Conservation (phyloP, 2,797 vertebrate genomes). For the Phoebastria nigripes region DNA sequence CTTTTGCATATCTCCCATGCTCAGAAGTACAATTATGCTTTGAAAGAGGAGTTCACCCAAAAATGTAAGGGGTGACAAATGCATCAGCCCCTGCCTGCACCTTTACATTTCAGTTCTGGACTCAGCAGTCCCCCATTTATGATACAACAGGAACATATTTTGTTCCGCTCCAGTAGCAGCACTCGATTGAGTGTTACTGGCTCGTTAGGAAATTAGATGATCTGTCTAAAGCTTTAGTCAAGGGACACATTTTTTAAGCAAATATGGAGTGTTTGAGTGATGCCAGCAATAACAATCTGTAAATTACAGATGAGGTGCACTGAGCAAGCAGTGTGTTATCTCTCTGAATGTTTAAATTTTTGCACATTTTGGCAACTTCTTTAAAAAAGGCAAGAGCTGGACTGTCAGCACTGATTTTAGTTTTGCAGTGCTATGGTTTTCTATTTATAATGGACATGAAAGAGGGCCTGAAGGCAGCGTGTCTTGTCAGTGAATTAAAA, state of each 20-base stretch:
- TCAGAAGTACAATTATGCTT: neutral
- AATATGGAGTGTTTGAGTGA: neutral
- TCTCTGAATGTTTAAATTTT: conserved; percentile 22
- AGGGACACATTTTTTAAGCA: neutral
- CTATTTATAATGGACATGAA: conserved; percentile 16
- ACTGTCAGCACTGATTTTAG: neutral
- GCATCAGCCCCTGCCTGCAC: neutral
- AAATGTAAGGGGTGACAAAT: neutral
- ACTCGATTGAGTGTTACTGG: neutral
- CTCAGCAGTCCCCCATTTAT: neutral
- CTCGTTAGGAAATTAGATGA: neutral
- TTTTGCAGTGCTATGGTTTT: conserved; percentile 5
- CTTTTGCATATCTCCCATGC: neutral
- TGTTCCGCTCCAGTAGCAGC: neutral
- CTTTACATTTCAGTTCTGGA: neutral
- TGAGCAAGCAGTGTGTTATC: conserved; percentile 22
- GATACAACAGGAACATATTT: neutral
- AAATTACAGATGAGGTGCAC: conserved; percentile 29
- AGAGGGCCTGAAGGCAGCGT: neutral
- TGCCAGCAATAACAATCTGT: neutral
- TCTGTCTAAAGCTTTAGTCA: neutral
- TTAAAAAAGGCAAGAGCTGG: conserved; percentile 5
- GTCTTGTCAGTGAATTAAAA: conserved; percentile 9
- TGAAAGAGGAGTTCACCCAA: neutral
- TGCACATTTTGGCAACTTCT: conserved; percentile 3